These are phyloP conservation scores for Erebia aethiops DNA, from an alignment of 2,888 invertebrate genomes.

Conservation along the genomic window DNA sequence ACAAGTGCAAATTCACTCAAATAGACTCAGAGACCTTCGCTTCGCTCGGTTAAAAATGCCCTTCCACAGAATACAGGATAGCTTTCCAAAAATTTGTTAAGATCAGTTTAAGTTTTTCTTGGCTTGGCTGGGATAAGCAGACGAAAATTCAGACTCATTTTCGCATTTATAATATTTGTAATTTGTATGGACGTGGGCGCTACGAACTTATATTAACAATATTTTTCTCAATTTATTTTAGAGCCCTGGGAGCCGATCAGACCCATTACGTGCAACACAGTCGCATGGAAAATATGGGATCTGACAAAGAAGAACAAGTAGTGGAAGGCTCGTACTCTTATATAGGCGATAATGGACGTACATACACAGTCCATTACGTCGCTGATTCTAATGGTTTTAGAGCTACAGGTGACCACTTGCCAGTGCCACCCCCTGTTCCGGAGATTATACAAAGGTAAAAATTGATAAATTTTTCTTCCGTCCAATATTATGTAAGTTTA, in stretches of 20 bases:
- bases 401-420: slow-evolving; percentile 89
- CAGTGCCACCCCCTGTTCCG: slow-evolving; percentile 89
- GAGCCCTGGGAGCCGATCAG: slow-evolving; percentile 79
- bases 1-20: no score
- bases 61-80: no score
- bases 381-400: slow-evolving; percentile 91
- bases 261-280: slow-evolving; percentile 81
- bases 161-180: no score
- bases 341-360: slow-evolving; percentile 84
- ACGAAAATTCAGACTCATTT: no score
- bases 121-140: no score
- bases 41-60: no score
- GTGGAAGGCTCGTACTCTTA: slow-evolving; percentile 86
- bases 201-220: not conserved
- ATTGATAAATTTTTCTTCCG: no score
- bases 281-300: slow-evolving; percentile 81
- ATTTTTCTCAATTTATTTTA: slow-evolving; percentile 20
- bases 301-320: slow-evolving; percentile 83
- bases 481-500: no score
- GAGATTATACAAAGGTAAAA: slow-evolving; percentile 85
- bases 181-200: not conserved
- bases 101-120: no score
- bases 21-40: no score
- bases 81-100: no score
- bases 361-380: slow-evolving; percentile 85